A percentile compares a stretch with the other conserved stretches of the same genome.
Evolutionary conservation across 2,797 vertebrate genomes (phyloP).

Genomic region (Zalophus californianus): DNA sequence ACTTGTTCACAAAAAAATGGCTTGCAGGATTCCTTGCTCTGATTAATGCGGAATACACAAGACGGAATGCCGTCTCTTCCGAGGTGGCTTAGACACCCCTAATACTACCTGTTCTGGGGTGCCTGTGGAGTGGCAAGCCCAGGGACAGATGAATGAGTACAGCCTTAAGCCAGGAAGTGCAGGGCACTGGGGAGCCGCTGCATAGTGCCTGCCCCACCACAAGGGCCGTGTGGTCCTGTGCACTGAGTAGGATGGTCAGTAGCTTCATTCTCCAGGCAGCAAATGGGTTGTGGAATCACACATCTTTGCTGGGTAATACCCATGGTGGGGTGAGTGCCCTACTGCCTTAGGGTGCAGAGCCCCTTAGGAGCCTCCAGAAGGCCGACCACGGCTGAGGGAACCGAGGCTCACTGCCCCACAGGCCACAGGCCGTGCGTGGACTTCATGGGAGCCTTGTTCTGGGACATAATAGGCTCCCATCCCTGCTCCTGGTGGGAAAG

Average conservation of each 20-base stretch:
- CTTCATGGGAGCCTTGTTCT: no score
- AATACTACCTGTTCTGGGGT: not conserved
- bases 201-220: rapidly evolving
- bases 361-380: no score
- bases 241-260: rapidly evolving
- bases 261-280: not conserved
- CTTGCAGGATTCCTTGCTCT: rapidly evolving
- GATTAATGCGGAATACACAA: not conserved
- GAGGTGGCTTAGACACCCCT: rapidly evolving
- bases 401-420: rapidly evolving
- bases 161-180: rapidly evolving
- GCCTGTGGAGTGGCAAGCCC: not conserved
- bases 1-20: no score
- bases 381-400: not conserved
- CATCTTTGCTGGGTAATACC: rapidly evolving
- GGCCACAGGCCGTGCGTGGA: not conserved
- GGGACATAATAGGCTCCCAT: not conserved
- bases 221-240: rapidly evolving
- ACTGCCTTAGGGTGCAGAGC: rapidly evolving
- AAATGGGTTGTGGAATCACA: not conserved
- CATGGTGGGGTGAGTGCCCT: rapidly evolving
- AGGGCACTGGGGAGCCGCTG: not conserved
- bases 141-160: rapidly evolving
- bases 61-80: no score
- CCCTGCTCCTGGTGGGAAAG: not conserved